Evolutionary conservation across 2,888 invertebrate species (phyloP), one percentile per base, ranked within the genome.

Genomic region (Pomacea canaliculata): DNA sequence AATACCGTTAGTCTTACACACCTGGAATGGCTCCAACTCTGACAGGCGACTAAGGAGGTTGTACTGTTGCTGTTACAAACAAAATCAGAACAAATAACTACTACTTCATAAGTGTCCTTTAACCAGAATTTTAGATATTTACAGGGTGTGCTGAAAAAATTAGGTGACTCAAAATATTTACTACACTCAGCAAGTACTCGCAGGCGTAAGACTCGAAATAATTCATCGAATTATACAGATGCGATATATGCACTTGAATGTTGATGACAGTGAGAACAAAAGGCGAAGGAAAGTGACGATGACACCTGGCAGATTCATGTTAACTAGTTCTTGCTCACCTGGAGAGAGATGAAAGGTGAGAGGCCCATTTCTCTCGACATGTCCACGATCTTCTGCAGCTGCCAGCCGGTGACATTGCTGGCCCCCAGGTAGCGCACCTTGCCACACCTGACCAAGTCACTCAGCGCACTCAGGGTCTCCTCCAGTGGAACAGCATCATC

Each of bases 381-480:
- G 37, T 85, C 86, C 9, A 86, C 85, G 2, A 86, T 82, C 71
- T 87, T 86, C 82, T 90, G 89, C 66, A 89, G 72, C 79, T 89
- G 88, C 88, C 88, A 89, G 2, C 89, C 89, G 63, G 81, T 83
- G 13, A 88, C 80, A 76, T 89, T 89, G 77, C 87, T 85, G 69
- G 82, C 80, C 9, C 88, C 90, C 46, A 86, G 78, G 77, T 89
- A 88, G 23, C 87, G 84, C 12, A 89, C 84, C 78, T 88, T 89
- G 8, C 89, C 89, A 77, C 79, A 77, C n/a, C 83, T 78, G 12
- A 88, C 85, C 56, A 90, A 81, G 76, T 89, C 89, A 74, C 88
- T 83, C n/a, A 89, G 82, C 0, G 89, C 82, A 0, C 82, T 73
- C 63, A 89, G 78, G 0, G 87, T 88, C 77, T 89, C 89, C 62